Base-by-base conservation (phyloP, 2,888 invertebrate genomes). In the Ischnus inquisitorius region DNA sequence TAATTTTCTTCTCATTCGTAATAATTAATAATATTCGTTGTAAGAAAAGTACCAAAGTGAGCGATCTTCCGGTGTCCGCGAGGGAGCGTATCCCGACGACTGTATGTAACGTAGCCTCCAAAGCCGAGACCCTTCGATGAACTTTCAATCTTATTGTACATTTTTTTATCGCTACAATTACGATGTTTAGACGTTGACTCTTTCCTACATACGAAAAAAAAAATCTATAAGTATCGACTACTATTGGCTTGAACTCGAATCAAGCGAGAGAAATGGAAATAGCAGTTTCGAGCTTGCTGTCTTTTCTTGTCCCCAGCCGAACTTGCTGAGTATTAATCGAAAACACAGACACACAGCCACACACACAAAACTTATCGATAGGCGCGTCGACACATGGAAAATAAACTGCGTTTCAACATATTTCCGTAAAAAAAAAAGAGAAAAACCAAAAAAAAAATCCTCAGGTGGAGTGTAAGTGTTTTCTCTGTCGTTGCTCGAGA, bases 51-150 rank as follows among this genome's bases (percentile, higher is more conserved):
- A 76, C 60, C 25, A 25, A 60, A 62, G 62, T 51, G 28, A 46
- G 5, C 5, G 16, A 54, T 72, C 57, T 57, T 41, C n/a, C 16
- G 1, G 54, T 48, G 51, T 48, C 34, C 19, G 22, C 34, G 64
- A 25, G 54, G 39, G 25, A 83, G 41, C 65, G 64, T 75, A 69
- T 75, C 54, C 68, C 16, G 71, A 64, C 57, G 48, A 64, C 60
- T 76, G 57, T 83, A 64, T 22, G 74, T 22, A 69, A 48, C 71
- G 74, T 79, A 76, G 79, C 83, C 75, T 82, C 68, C 67, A 80
- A 82, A 79, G 80, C 71, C 77, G 62, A 78, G 83, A 82, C 65
- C 69, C 72, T 78, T 80, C 48, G 60, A 77, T 25, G 28, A 60
- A 60, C 60, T 60, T 60, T 60, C 22, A 28, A 69, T 54, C 68